Conservation (phyloP, 2,113 vertebrate genomes). For the Scophthalmus maximus region DNA sequence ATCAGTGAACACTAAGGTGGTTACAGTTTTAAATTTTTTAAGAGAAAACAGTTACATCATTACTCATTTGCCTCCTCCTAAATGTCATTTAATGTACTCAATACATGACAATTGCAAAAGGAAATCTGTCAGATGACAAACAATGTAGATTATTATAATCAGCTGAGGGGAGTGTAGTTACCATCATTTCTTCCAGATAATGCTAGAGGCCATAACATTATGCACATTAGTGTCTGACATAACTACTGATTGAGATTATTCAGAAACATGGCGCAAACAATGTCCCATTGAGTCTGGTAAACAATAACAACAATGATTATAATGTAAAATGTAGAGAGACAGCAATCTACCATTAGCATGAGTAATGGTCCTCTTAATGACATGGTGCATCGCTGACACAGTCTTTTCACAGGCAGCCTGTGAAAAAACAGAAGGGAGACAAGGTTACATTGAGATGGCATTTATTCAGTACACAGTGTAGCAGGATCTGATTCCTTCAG, state of each 20-base stretch:
- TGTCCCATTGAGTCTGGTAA: not conserved
- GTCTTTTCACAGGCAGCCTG: slow-evolving; percentile 98
- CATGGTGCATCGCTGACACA: slow-evolving; percentile 94
- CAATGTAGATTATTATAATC: not conserved
- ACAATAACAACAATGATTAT: not conserved
- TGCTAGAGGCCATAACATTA: not conserved
- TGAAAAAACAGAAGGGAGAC: slow-evolving; percentile 21
- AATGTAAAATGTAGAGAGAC: not conserved
- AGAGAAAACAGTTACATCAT: not conserved
- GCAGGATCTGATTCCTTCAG: not conserved
- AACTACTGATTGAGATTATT: slow-evolving; percentile 7
- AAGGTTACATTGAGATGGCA: not conserved
- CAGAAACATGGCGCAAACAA: slow-evolving; percentile 5
- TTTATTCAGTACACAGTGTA: not conserved
- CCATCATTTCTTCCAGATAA: not conserved
- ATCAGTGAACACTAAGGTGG: too few species aligned
- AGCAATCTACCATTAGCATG: slow-evolving; percentile 86
- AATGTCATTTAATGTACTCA: not conserved
- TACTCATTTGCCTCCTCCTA: not conserved
- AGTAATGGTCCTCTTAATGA: slow-evolving; percentile 92
- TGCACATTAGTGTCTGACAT: not conserved
- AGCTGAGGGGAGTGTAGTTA: not conserved
- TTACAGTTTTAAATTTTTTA: too few species aligned
- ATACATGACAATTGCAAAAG: not conserved
- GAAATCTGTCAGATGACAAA: not conserved